Conservation (phyloP, 2,113 vertebrate species). For the Tupaia tana region DNA sequence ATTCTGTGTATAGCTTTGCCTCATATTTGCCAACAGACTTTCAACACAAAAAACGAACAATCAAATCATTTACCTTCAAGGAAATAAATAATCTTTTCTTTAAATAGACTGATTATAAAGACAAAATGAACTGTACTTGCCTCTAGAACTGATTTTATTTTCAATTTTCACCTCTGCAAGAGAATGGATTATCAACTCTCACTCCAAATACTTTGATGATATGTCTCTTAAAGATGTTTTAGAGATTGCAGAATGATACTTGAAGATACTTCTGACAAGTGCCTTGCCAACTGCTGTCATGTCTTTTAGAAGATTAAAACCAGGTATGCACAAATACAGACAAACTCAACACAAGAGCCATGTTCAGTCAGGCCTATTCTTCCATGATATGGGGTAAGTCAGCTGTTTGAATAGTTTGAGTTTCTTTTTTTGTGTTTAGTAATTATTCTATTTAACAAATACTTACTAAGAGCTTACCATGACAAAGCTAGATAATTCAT, state of each 20-base stretch:
- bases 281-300: constrained; percentile 38
- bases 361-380: background rate
- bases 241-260: constrained; percentile 38
- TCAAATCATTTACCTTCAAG: constrained; percentile 36
- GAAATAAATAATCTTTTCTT: constrained; percentile 18
- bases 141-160: constrained; percentile 42
- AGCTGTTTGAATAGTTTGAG: background rate
- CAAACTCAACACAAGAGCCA: background rate
- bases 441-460: background rate
- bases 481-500: background rate
- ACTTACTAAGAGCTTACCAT: background rate
- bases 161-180: constrained; percentile 33
- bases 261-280: constrained; percentile 44
- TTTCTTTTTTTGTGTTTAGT: background rate
- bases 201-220: constrained; percentile 31
- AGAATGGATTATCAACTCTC: constrained; percentile 30
- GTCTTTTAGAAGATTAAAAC: constrained; percentile 10
- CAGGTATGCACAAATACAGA: background rate
- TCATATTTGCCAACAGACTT: background rate
- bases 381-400: background rate
- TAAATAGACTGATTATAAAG: constrained; percentile 15
- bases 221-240: constrained; percentile 35
- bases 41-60: constrained; percentile 38
- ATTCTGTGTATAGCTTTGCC: constrained; percentile 10
- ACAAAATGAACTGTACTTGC: constrained; percentile 47